phyloP scores from a whole-genome alignment of 2,113 vertebrate genomes.

The Pontoporia blainvillei region DNA sequence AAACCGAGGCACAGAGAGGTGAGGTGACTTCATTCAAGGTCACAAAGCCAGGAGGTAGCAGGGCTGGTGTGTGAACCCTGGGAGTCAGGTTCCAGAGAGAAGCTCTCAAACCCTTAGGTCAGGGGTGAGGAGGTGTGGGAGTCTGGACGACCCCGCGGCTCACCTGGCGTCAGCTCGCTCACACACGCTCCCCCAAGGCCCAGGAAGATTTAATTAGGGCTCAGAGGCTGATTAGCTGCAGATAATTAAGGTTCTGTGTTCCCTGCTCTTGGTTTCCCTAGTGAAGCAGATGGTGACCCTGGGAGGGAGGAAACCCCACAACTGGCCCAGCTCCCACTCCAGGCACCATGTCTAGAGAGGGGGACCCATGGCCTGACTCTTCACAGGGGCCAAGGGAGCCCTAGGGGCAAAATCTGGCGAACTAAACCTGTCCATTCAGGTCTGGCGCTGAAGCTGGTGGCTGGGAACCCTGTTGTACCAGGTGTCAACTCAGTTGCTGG shows the following conservation, averaged over 20 bases:
- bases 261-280: not conserved
- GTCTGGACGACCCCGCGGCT: not conserved
- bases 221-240: conserved; percentile 25
- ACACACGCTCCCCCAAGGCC: not conserved
- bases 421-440: not conserved
- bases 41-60: not conserved
- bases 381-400: not conserved
- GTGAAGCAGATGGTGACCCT: conserved; percentile 47
- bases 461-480: not conserved
- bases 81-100: not conserved
- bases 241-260: conserved; percentile 55
- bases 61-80: not conserved
- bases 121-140: rapidly evolving
- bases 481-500: not conserved
- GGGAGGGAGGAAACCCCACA: not conserved
- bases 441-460: not conserved
- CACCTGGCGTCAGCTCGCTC: not conserved
- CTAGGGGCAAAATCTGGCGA: not conserved
- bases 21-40: not conserved
- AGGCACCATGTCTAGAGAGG: not conserved
- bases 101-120: not conserved
- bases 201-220: conserved; percentile 52
- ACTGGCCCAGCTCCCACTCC: not conserved
- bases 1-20: not conserved
- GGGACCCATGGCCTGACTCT: not conserved